These are phyloP conservation scores for Balaeniceps rex DNA, from an alignment of 2,113 vertebrate genomes.

Conservation along the genomic window DNA sequence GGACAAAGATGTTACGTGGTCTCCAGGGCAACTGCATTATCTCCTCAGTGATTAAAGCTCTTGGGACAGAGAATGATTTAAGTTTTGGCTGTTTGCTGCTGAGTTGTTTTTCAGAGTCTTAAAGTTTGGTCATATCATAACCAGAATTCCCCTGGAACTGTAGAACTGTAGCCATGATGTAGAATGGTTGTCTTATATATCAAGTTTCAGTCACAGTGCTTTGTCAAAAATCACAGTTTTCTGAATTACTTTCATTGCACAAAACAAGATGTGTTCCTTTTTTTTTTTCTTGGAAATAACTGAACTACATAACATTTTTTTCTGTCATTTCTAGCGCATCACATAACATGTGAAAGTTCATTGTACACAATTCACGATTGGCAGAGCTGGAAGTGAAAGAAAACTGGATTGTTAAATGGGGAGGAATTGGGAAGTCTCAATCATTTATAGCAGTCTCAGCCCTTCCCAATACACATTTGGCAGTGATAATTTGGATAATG, in stretches of 20 bases:
- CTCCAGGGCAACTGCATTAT: not conserved
- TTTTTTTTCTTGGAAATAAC: not conserved
- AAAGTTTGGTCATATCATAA: not conserved
- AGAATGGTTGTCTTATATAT: not conserved
- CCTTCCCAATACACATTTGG: not conserved
- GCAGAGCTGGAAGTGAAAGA: not conserved
- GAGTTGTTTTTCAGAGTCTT: not conserved
- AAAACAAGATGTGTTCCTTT: not conserved
- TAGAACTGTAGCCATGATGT: not conserved
- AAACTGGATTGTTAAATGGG: not conserved
- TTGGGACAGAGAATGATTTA: not conserved
- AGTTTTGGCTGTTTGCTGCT: not conserved
- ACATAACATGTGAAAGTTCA: not conserved
- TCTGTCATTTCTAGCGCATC: not conserved
- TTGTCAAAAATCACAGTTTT: not conserved
- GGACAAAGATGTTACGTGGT: not conserved
- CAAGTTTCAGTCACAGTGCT: not conserved
- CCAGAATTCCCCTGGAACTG: not conserved
- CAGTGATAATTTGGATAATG: not conserved
- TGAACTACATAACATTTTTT: not conserved
- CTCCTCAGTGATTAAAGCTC: not conserved
- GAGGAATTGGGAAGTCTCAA: not conserved
- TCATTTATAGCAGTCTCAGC: not conserved
- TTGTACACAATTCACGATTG: not conserved
- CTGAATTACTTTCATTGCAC: not conserved